Evolutionary conservation across 2,797 vertebrate species (phyloP), one percentile per base, ranked within the genome.

Genomic region (Rhinatrema bivittatum): DNA sequence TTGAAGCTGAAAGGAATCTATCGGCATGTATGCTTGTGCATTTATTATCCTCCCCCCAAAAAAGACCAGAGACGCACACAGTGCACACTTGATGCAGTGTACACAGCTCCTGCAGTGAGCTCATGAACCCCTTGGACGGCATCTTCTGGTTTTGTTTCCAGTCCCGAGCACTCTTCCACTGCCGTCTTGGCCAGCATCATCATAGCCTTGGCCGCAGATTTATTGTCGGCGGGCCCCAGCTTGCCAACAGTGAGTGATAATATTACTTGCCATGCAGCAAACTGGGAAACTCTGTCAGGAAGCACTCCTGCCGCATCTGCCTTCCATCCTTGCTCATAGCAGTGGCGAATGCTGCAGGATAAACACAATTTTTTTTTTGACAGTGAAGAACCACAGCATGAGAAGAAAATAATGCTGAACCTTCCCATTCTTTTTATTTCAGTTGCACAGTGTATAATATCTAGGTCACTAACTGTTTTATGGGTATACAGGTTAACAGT

Each of bases 81-180:
- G n/a, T n/a, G n/a, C n/a, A 21, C 36, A 46, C 43, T 29, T 32
- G 48, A n/a, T 39, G 46, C 34, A 19, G 5, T 22, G 47, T 23
- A 2, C 1, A 32, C 9, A 10, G 25, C 18, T 38, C 20, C 12
- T 38, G 9, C 5, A 45, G 44, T 19, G 5, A 2, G 11, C 8
- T 30, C 29, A 47, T 34, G n/a, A 21, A 48, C 52, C 19, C 21
- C 39, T n/a, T 11, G 53, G 11, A 17, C 7, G 12, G 1, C 16
- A 23, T 42, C 5, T 1, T 4, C 30, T 13, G 16, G 5, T 1
- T 7, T 17, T 11, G 17, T 12, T 20, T 21, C n/a, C 27, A 49
- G 55, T 54, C 41, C 56, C 46, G 36, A 60, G 64, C 65, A 46
- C 1, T 5, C 20, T 24, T 35, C 30, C 2, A 41, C 8, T 50